Evolutionary conservation across 2,888 invertebrate species (phyloP), one percentile per base, ranked within the genome.

Genomic region (Rhagium mordax): DNA sequence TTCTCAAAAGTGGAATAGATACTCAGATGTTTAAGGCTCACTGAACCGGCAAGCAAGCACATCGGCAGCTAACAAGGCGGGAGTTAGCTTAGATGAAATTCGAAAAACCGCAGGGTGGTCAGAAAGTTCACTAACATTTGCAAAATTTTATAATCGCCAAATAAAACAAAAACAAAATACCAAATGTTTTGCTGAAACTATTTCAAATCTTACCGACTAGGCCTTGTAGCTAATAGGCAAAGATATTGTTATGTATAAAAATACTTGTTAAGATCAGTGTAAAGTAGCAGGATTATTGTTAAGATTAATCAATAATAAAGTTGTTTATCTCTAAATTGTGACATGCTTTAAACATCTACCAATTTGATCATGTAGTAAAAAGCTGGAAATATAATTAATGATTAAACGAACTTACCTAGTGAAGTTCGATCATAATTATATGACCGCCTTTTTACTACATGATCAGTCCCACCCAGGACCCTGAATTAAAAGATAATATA

Each of bases 81-180:
- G 49, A 16, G 49, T 49, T 16, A 16, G 49, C 18, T 6, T 49
- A 16, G 49, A 49, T 16, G 49, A 49, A 20, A 49, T 49, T 16
- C 49, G 49, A 16, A 49, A 49, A 49, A 49, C 49, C 18, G 49
- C 49, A 49, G 49, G 49, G 18, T 49, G 49, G 49, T 49, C 49
- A 49, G 18, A 49, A 4, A 16, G 49, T 49, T 49, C 49, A 16
- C 20, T 16, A 49, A 49, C 49, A 49, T 49, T 49, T 49, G 49
- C 49, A 16, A 49, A 49, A 49, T 49, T 49, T 49, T 49, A 49
- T 49, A 49, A 49, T 49, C 16, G 49, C 1, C 49, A 16, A 49
- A 1, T 49, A 1, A 18, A 8, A 49, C 49, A 16, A 49, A 1
- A 16, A 1, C 18, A 8, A 49, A 49, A 33, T 33, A 33, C 29